These are phyloP conservation scores for Dermochelys coriacea DNA, from an alignment of 2,797 vertebrate species.

Conservation along the genomic window DNA sequence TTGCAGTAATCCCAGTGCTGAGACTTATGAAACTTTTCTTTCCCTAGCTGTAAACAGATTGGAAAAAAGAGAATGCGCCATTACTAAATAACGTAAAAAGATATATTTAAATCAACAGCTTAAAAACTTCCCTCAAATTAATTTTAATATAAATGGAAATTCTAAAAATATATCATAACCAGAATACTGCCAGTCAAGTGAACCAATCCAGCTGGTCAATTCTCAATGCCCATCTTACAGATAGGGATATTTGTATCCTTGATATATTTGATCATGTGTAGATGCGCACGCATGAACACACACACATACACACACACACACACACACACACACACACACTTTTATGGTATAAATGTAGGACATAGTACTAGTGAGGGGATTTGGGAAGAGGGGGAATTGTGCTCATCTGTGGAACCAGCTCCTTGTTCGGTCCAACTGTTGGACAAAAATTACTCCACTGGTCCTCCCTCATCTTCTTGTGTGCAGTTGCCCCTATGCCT, in stretches of 20 bases:
- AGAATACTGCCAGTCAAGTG: neutral
- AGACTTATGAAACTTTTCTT: conserved; percentile 91
- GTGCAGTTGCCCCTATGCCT: neutral
- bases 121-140: neutral
- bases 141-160: neutral
- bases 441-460: neutral
- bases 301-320: too few species aligned
- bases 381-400: neutral
- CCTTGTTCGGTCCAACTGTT: neutral
- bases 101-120: neutral
- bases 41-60: conserved; percentile 80
- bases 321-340: neutral
- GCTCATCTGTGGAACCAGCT: neutral
- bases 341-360: neutral
- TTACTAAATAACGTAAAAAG: neutral
- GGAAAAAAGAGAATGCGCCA: conserved; percentile 18
- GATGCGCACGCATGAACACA: too few species aligned
- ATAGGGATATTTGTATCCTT: neutral
- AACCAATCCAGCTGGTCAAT: neutral
- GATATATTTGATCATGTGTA: neutral
- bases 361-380: neutral
- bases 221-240: neutral
- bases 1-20: conserved; percentile 88
- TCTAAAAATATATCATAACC: neutral
- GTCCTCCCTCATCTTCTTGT: neutral